Base-by-base conservation (phyloP, 2,113 vertebrate genomes). In the Choloepus hoffmanni region DNA sequence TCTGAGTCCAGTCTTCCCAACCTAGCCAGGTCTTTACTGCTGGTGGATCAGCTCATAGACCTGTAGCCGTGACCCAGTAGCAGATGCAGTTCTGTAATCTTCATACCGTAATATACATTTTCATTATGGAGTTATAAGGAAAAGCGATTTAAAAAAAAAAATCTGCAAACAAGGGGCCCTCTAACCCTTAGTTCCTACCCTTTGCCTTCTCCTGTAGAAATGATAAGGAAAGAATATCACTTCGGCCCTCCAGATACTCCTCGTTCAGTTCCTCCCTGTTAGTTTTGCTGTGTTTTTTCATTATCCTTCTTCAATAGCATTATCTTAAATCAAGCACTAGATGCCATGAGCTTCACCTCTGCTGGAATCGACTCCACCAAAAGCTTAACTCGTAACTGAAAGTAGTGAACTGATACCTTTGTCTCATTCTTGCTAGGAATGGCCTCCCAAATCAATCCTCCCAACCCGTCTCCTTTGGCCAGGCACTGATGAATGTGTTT, bases 1-100 rank as follows among this genome's bases (percentile, higher is more conserved):
- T 99, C 99, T 99, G 99, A 99, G 98, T 99, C 99, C 99, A 99
- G 99, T 99, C 99, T 99, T 99, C 99, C 99, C 99, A 99, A 99
- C 99, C 98, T 99, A 99, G 99, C 99, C 98, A 99, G 99, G 99
- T 99, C 99, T 99, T 99, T 99, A 97, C 99, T 99, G 98, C 99
- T 99, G 99, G 99, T 99, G 99, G 99, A 99, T 99, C 99, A 99
- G 99, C 99, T 99, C 98, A 99, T 99, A 99, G 99, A 99, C 99
- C 99, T 99, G 99, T 99, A 99, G 99, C 99, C 97, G 99, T 98
- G 99, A 97, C 98, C 98, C 98, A 98, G 98, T 98, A 98, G 98
- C 98, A 98, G 98, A 98, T 21, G 98, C 97, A 98, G 97, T 98
- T 98, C 98, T 98, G 98, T 99, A 98, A 98, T 92, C 97, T 97